Evolutionary conservation across 2,797 vertebrate genomes (phyloP), one percentile per base, ranked within the genome.

Genomic region (Borostomias antarcticus): DNA sequence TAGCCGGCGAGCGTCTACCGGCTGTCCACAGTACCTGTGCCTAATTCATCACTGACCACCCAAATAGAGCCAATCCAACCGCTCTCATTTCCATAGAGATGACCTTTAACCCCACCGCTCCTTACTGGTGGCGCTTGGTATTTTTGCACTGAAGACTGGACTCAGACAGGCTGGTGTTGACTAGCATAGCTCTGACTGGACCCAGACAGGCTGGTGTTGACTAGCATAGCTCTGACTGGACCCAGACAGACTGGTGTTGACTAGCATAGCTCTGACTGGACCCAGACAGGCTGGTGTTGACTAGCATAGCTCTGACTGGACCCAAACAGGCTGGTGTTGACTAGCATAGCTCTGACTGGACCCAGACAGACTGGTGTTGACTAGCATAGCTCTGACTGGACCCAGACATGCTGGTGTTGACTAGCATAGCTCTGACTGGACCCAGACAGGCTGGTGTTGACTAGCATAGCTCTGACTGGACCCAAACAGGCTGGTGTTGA

Each of bases 111-210:
- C 28, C 11, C 37, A 56, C 52, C 28, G 11, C 4, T 29, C 59
- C 56, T 66, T 35, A 69, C 71, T 62, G 25, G 57, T 69, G 73
- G 70, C 75, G 77, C 68, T 53, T 59, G 58, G 67, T 64, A 78
- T 82, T 73, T 88, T 91, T 91, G 88, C 92, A 91, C 89, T 94
- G 93, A 93, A 86, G 90, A 88, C 87, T 88, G 89, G 89, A 85
- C 81, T 82, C 35, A 58, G 65, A 61, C 64, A 67, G 66, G 60
- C n/a, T n/a, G n/a, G n/a, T n/a, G n/a, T n/a, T n/a, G n/a, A n/a
- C n/a, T n/a, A n/a, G n/a, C n/a, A n/a, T n/a, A n/a, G n/a, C n/a
- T n/a, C n/a, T n/a, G n/a, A n/a, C n/a, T n/a, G n/a, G n/a, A n/a
- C n/a, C n/a, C n/a, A n/a, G n/a, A n/a, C 40, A 43, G 51, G 72